Evolutionary conservation across 2,797 vertebrate genomes (phyloP).

Genomic region (Chiroxiphia lanceolata): DNA sequence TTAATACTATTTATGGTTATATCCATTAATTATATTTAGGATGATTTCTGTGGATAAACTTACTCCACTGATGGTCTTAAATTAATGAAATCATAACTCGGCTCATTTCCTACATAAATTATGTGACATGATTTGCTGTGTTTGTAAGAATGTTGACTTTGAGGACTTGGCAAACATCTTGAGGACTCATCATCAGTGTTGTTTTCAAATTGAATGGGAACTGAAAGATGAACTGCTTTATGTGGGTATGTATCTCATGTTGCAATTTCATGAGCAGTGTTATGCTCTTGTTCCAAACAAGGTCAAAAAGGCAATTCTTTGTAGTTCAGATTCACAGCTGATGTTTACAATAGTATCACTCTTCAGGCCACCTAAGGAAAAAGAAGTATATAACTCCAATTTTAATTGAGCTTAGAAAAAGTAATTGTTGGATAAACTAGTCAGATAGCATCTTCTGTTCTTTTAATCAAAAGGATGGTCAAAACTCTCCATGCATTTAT

Average conservation of each 20-base stretch:
- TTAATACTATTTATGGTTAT: conserved; percentile 20
- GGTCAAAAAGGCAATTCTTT: not conserved
- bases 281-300: not conserved
- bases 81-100: not conserved
- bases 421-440: not conserved
- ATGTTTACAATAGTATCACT: not conserved
- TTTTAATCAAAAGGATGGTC: not conserved
- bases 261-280: not conserved
- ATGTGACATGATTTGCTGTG: not conserved
- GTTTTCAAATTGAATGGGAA: not conserved
- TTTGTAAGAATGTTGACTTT: conserved; percentile 5
- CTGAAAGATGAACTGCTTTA: not conserved
- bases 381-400: not conserved
- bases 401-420: not conserved
- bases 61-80: not conserved
- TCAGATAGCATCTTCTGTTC: not conserved
- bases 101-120: conserved; percentile 16
- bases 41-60: conserved; percentile 33
- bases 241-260: not conserved
- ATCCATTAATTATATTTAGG: conserved; percentile 23
- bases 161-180: not conserved
- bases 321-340: not conserved
- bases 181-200: not conserved
- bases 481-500: not conserved
- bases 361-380: not conserved